Evolutionary conservation across 2,113 vertebrate genomes (phyloP).

Genomic region (Hemichromis elongatus): DNA sequence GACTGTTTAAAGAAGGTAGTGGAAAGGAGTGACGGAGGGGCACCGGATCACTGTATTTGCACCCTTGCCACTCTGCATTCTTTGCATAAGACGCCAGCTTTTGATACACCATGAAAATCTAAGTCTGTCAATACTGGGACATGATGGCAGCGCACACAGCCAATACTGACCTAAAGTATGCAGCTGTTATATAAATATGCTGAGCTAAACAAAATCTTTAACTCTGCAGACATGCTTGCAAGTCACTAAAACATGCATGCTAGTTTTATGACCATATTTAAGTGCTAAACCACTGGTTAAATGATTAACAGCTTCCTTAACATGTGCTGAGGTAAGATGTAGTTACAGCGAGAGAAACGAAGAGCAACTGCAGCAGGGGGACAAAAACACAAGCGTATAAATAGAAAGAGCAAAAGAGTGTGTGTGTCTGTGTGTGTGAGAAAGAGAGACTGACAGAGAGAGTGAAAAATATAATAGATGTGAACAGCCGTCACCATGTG

Average conservation of each 20-base stretch:
- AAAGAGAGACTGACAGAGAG: not conserved
- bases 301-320: not conserved
- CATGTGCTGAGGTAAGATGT: not conserved
- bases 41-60: not conserved
- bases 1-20: not conserved
- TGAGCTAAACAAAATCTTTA: not conserved
- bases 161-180: not conserved
- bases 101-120: not conserved
- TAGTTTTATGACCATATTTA: not conserved
- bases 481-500: slow-evolving; percentile 20
- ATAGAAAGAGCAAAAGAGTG: not conserved
- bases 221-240: not conserved
- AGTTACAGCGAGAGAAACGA: not conserved
- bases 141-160: not conserved
- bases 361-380: not conserved
- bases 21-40: not conserved
- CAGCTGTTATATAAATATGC: not conserved
- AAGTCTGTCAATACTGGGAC: not conserved
- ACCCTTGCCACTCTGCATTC: not conserved
- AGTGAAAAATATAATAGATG: not conserved
- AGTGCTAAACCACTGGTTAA: not conserved
- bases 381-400: not conserved
- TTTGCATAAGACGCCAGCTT: not conserved
- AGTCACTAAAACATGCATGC: not conserved
- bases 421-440: not conserved